Evolutionary conservation across 1,140 invertebrate genomes (phyloP), one percentile per base, ranked within the genome.

Genomic region (Euura saliciscinereae): DNA sequence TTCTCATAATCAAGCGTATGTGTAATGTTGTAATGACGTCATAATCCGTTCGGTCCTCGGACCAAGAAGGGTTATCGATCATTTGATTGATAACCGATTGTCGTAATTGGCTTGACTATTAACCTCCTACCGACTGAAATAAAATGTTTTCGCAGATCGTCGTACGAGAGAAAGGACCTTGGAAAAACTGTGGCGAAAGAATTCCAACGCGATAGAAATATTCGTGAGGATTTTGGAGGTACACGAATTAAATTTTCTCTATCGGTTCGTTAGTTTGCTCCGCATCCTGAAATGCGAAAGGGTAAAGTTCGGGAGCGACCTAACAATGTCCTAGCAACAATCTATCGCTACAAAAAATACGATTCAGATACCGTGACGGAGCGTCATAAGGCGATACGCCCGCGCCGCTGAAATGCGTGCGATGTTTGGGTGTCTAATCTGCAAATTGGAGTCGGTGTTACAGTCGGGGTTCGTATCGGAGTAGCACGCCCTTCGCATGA

Each of bases 151-250:
- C 90, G 70, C 85, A 92, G 91, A 92, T 80, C 88, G 88, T 79
- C 86, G 87, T 75, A 80, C 90, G n/a, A 88, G 90, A 1, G 90
- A 91, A 77, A 85, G 82, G 70, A 89, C 88, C 10, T 74, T 91
- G 77, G 90, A 90, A 45, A 89, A 88, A 77, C 71, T 91, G 72
- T 90, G 90, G 87, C 87, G 84, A 74, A 90, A 89, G 72, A 89
- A 90, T 75, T 86, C 88, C 6, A 88, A 87, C n/a, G 82, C 87
- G 45, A 84, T 91, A 46, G 87, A 89, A 75, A 88, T 89, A 76
- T 84, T 91, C 44, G 79, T 91, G 11, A 81, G 85, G 13, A 84
- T 90, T 70, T 81, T 91, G 74, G 90, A 91, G 84, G 91, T 91
- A 78, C 13, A 28, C 11, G 6, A 43, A 71, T 73, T 71, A 71